Evolutionary conservation across 1,140 invertebrate species (phyloP).

Genomic region (Musca domestica): DNA sequence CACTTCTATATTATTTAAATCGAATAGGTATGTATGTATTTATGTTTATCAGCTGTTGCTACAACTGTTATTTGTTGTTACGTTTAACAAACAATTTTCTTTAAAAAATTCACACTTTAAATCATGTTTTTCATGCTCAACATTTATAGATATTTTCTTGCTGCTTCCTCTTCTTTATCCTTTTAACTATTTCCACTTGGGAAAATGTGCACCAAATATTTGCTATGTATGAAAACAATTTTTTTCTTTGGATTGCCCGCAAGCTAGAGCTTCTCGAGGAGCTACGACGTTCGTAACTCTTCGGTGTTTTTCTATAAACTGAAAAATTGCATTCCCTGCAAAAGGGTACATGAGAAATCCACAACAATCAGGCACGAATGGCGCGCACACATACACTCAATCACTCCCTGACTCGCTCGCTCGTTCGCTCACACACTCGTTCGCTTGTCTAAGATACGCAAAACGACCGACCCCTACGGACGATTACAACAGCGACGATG

Average conservation of each 20-base stretch:
- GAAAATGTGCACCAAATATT: constrained; percentile 2
- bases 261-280: not conserved
- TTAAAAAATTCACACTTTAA: not conserved
- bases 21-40: not conserved
- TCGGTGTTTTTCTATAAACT: not conserved
- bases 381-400: too few relatives aligned
- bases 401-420: too few relatives aligned
- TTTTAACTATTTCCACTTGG: not conserved
- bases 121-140: not conserved
- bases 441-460: too few relatives aligned
- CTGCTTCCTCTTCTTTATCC: not conserved
- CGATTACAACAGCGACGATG: too few relatives aligned
- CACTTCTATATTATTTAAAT: not conserved
- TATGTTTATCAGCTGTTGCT: too few relatives aligned
- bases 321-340: constrained; percentile 1
- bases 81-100: too few relatives aligned
- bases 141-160: not conserved
- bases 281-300: constrained; percentile 4
- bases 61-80: too few relatives aligned
- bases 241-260: not conserved
- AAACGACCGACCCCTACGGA: too few relatives aligned
- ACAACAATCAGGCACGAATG: too few relatives aligned
- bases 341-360: too few relatives aligned
- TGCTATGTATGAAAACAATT: not conserved
- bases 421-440: too few relatives aligned